Evolutionary conservation across 2,888 invertebrate species (phyloP).

Genomic region (Petrolisthes cinctipes): DNA sequence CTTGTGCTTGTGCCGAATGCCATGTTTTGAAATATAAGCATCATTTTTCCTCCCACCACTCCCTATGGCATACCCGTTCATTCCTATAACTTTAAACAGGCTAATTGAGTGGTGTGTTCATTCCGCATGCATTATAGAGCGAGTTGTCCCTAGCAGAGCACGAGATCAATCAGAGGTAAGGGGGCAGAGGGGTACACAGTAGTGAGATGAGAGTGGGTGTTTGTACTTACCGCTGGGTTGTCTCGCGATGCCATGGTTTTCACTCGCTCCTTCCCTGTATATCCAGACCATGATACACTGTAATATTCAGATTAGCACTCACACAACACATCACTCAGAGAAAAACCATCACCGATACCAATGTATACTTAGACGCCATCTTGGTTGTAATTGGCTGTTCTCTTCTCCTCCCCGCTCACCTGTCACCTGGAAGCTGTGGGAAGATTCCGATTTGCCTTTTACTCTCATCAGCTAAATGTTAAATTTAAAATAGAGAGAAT

Average conservation of each 20-base stretch:
- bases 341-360: slow-evolving; percentile 56
- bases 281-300: slow-evolving; percentile 61
- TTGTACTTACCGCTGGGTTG: slow-evolving; percentile 55
- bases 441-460: slow-evolving; percentile 35
- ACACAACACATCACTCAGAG: slow-evolving; percentile 60
- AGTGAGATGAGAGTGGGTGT: slow-evolving; percentile 39
- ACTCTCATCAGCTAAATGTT: slow-evolving; percentile 18
- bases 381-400: slow-evolving; percentile 65
- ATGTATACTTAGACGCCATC: slow-evolving; percentile 63
- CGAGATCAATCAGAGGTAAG: slow-evolving; percentile 9
- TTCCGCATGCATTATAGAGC: no score
- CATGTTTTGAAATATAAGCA: no score
- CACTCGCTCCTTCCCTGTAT: slow-evolving; percentile 31
- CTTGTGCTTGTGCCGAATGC: no score
- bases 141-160: no score
- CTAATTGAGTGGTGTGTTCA: no score
- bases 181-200: slow-evolving; percentile 32
- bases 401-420: slow-evolving; percentile 59
- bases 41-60: no score
- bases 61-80: no score
- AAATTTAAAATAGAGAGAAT: no score
- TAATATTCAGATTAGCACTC: slow-evolving; percentile 50
- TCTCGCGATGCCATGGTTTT: slow-evolving; percentile 52
- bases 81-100: no score
- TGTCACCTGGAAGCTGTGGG: slow-evolving; percentile 52